Conservation (phyloP, 2,888 invertebrate genomes). For the Oasisia sp. region DNA sequence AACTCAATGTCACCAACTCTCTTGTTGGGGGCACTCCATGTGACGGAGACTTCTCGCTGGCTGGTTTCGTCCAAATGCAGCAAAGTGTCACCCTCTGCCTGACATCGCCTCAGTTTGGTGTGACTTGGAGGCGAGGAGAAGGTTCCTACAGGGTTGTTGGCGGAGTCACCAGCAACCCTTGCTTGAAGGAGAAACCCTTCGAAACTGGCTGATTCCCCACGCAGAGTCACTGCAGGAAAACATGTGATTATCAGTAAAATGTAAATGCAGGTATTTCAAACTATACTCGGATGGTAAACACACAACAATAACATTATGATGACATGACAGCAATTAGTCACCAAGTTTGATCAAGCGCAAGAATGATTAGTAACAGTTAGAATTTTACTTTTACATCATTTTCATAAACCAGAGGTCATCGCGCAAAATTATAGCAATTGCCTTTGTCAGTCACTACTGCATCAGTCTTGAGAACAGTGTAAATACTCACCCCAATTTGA, state of each 20-base stretch:
- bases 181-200: background rate
- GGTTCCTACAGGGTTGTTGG: background rate
- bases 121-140: background rate
- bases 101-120: conserved; percentile 1
- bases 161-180: background rate
- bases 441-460: too few species aligned
- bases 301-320: background rate
- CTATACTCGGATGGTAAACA: background rate
- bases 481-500: too few species aligned
- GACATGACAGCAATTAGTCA: background rate
- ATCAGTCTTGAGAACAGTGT: too few species aligned
- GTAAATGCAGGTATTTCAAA: background rate
- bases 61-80: background rate
- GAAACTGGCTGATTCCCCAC: background rate
- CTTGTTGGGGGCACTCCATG: background rate
- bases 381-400: background rate
- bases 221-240: background rate
- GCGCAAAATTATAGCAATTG: too few species aligned
- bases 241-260: background rate
- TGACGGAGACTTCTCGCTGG: background rate
- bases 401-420: too few species aligned
- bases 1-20: background rate
- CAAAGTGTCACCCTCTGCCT: background rate
- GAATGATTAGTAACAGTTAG: background rate
- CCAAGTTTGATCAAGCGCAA: background rate